phyloP scores from a whole-genome alignment of 2,113 vertebrate species.

The Cololabis saira region DNA sequence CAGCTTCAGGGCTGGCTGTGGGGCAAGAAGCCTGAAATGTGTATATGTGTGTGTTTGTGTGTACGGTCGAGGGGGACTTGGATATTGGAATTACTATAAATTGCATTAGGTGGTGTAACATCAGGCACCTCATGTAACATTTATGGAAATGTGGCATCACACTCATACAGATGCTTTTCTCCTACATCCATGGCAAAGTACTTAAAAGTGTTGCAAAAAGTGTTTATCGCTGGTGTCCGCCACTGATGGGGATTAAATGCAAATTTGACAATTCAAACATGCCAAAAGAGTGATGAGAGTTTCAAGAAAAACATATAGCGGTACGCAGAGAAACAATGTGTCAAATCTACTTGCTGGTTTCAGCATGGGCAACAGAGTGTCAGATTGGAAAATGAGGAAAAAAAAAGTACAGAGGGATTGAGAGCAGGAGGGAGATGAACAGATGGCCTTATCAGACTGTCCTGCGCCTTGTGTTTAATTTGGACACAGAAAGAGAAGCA shows the following conservation, averaged over 20 bases:
- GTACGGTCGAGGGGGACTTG: background rate
- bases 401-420: conserved; percentile 54
- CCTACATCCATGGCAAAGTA: conserved; percentile 27
- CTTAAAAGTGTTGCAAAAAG: conserved; percentile 34
- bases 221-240: conserved; percentile 25
- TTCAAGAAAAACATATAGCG: conserved; percentile 14
- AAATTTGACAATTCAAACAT: conserved; percentile 44
- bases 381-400: conserved; percentile 43
- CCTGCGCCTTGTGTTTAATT: conserved; percentile 75
- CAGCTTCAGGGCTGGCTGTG: conserved; percentile 32
- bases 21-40: conserved; percentile 17
- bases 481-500: conserved; percentile 54
- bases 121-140: conserved; percentile 32
- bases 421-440: conserved; percentile 56
- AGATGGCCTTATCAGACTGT: conserved; percentile 75
- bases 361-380: conserved; percentile 35
- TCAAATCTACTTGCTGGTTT: conserved; percentile 16
- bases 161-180: conserved; percentile 46
- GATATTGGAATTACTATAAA: conserved; percentile 44
- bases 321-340: conserved; percentile 18
- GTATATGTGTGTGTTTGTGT: background rate
- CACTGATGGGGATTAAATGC: conserved; percentile 52
- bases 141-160: conserved; percentile 43
- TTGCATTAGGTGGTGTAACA: conserved; percentile 24
- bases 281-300: conserved; percentile 21